Percentiles rank a stretch among this genome's conserved stretches.
Conservation (phyloP, 2,888 invertebrate genomes). For the Anagyrus pseudococci region DNA sequence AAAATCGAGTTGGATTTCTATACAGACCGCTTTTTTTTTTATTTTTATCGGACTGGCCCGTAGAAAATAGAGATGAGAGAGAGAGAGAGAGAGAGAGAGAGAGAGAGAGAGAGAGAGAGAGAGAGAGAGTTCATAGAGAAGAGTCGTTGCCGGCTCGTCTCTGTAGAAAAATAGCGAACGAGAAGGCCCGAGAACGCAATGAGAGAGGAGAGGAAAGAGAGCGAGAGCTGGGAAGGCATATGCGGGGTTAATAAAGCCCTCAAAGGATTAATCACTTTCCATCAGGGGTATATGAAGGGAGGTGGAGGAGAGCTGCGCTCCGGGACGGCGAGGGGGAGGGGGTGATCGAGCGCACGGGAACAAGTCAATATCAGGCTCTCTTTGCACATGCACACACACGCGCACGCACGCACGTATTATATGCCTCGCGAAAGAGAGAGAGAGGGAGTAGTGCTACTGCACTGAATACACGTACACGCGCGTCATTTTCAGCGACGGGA, state of each 20-base stretch:
- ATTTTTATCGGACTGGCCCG: background rate
- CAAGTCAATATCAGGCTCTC: conserved; percentile 19
- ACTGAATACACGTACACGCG: background rate
- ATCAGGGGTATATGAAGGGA: background rate
- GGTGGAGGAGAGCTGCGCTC: conserved; percentile 2
- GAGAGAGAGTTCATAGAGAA: background rate
- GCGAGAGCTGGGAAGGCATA: conserved; percentile 2
- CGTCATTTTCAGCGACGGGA: conserved; percentile 18
- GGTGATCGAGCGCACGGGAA: background rate
- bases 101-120: conserved; percentile 10
- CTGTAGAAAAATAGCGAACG: background rate
- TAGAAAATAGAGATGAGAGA: conserved; percentile 17
- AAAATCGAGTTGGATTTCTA: too few relatives aligned
- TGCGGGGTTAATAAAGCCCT: conserved; percentile 26
- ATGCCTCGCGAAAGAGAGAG: background rate
- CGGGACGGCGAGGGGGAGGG: too few relatives aligned
- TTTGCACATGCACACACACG: background rate
- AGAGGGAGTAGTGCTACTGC: too few relatives aligned
- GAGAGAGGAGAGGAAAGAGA: conserved; percentile 22
- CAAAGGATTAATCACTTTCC: conserved; percentile 30
- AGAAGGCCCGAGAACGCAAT: conserved; percentile 6
- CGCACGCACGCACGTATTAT: background rate
- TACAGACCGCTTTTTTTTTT: too few relatives aligned
- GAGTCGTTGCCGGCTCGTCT: background rate
- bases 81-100: conserved; percentile 3